These are phyloP conservation scores for Agrilus planipennis DNA, from an alignment of 1,140 invertebrate genomes.

Conservation along the genomic window DNA sequence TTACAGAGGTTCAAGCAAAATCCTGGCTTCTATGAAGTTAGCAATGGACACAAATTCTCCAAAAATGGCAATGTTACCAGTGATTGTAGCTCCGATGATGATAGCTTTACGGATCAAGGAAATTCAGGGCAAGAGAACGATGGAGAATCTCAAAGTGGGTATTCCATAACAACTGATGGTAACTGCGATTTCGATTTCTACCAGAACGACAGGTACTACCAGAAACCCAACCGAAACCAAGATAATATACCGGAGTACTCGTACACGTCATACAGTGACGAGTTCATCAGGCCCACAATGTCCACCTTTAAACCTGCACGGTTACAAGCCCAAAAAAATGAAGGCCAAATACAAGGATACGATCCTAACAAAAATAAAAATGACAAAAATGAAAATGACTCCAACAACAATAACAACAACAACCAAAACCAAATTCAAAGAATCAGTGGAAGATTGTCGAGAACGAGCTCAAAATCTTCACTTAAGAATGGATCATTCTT, in stretches of 20 bases:
- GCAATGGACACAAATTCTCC: not conserved
- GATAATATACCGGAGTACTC: too few species aligned
- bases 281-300: too few species aligned
- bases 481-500: not conserved
- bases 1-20: slow-evolving; percentile 9
- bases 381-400: not conserved
- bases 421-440: not conserved
- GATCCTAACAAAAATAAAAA: not conserved
- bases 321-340: too few species aligned
- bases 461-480: not conserved
- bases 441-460: not conserved
- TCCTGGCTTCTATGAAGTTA: slow-evolving; percentile 4
- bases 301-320: too few species aligned
- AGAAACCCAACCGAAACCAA: too few species aligned
- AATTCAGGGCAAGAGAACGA: slow-evolving; percentile 34
- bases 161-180: slow-evolving; percentile 50
- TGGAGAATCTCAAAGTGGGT: slow-evolving; percentile 44
- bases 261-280: too few species aligned
- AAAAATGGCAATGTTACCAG: not conserved
- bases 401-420: not conserved
- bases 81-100: slow-evolving; percentile 31
- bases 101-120: slow-evolving; percentile 26
- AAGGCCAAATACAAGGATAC: not conserved
- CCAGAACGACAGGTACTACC: too few species aligned
- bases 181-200: slow-evolving; percentile 57